A percentile compares a stretch with the other conserved stretches of the same genome.
phyloP scores from a whole-genome alignment of 2,113 vertebrate genomes.

The Sebastes fasciatus region DNA sequence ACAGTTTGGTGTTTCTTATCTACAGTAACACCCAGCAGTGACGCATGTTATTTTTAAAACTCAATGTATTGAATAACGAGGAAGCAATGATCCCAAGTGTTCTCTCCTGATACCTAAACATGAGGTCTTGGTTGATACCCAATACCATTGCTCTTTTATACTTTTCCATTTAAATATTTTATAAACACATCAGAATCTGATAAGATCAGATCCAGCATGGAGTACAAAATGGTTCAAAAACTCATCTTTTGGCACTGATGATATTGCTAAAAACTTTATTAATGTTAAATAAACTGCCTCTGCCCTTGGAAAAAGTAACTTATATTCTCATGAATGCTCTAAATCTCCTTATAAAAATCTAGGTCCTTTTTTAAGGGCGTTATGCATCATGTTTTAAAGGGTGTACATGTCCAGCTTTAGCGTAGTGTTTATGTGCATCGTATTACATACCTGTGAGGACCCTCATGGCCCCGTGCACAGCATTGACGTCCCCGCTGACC shows the following conservation, averaged over 20 bases:
- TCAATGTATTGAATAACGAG: not conserved
- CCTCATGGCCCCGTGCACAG: slow-evolving; percentile 97
- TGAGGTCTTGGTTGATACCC: too few species aligned
- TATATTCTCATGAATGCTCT: too few species aligned
- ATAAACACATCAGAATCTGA: not conserved
- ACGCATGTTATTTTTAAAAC: not conserved
- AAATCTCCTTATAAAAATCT: too few species aligned
- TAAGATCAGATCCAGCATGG: too few species aligned
- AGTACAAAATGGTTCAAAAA: not conserved
- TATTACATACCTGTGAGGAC: slow-evolving; percentile 92
- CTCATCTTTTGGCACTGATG: not conserved
- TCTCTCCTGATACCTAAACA: not conserved
- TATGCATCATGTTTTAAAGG: not conserved
- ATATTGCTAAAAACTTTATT: not conserved
- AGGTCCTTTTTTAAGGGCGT: too few species aligned
- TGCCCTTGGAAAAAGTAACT: not conserved
- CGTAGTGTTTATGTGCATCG: not conserved
- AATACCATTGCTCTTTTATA: not conserved
- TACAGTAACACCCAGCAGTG: not conserved
- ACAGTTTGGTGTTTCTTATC: not conserved
- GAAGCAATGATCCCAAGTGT: not conserved
- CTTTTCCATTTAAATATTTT: not conserved
- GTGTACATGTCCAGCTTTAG: not conserved
- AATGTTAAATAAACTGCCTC: not conserved
- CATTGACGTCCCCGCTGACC: slow-evolving; percentile 94